A percentile compares a stretch with the other conserved stretches of the same genome.
These are phyloP conservation scores for Nemotelus nigrinus DNA, from an alignment of 2,888 invertebrate species.

Conservation along the genomic window DNA sequence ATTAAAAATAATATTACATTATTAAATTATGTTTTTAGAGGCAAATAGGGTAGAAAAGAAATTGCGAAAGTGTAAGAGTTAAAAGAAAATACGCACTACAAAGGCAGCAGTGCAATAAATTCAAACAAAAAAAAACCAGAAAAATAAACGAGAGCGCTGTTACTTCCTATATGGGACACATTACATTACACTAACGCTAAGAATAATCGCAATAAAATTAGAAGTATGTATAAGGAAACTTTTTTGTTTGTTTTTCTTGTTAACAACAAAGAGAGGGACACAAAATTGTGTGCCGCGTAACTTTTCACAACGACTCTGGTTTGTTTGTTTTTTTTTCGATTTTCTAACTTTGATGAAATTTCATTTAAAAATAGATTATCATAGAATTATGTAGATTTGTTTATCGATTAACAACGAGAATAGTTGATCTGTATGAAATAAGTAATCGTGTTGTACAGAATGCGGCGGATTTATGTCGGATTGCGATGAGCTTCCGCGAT, in stretches of 20 bases:
- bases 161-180: not conserved
- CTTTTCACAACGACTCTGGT: not conserved
- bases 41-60: not conserved
- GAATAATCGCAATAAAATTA: conserved; percentile 31
- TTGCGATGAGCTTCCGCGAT: not conserved
- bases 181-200: conserved; percentile 2
- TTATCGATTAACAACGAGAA: conserved; percentile 7
- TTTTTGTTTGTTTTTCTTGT: conserved; percentile 18
- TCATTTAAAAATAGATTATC: conserved; percentile 21
- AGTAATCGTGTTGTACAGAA: conserved; percentile 16
- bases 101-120: not conserved
- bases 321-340: no score
- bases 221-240: conserved; percentile 26
- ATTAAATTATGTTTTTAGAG: conserved; percentile 24
- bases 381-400: conserved; percentile 8
- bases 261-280: conserved; percentile 8
- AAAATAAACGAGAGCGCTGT: no score
- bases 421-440: conserved; percentile 6
- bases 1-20: conserved; percentile 40
- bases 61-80: not conserved
- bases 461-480: not conserved
- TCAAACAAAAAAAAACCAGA: not conserved
- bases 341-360: not conserved
- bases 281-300: not conserved
- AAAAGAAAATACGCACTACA: not conserved